Percentiles rank a stretch among this genome's conserved stretches.
These are phyloP conservation scores for Mionectes macconnelli DNA, from an alignment of 2,113 vertebrate species.

Conservation along the genomic window DNA sequence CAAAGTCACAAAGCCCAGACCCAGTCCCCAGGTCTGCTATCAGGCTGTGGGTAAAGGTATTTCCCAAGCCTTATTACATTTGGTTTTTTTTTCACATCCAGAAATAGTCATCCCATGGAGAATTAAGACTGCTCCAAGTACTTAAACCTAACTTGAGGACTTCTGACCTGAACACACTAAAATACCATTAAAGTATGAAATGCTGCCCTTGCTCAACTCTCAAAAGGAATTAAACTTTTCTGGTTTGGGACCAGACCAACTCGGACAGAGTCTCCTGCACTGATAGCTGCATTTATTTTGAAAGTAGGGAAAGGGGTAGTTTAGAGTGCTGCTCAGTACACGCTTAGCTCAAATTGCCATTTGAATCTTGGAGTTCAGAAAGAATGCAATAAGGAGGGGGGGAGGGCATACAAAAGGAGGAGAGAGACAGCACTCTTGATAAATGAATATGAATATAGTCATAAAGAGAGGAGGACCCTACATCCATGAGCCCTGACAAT, in stretches of 20 bases:
- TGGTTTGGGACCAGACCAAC: slow-evolving; percentile 1
- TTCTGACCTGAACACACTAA: neutral
- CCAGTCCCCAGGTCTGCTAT: neutral
- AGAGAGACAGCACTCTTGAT: neutral
- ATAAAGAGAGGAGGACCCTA: neutral
- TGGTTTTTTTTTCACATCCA: neutral
- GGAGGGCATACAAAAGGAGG: neutral
- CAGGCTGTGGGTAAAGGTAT: neutral
- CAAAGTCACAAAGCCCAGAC: neutral
- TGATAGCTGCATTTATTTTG: neutral
- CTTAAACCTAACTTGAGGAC: neutral
- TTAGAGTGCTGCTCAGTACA: neutral
- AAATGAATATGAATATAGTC: neutral
- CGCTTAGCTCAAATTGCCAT: neutral
- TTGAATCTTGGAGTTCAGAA: neutral
- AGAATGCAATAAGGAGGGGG: neutral
- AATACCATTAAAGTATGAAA: neutral
- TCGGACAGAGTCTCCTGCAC: neutral
- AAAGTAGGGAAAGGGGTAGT: slow-evolving; percentile 5
- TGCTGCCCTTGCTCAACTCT: neutral
- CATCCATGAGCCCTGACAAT: neutral
- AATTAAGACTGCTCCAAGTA: neutral
- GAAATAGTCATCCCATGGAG: neutral
- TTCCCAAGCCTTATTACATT: neutral
- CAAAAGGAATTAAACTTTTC: neutral